These are phyloP conservation scores for Hemithea aestivaria DNA, from an alignment of 2,888 invertebrate genomes.

Conservation along the genomic window DNA sequence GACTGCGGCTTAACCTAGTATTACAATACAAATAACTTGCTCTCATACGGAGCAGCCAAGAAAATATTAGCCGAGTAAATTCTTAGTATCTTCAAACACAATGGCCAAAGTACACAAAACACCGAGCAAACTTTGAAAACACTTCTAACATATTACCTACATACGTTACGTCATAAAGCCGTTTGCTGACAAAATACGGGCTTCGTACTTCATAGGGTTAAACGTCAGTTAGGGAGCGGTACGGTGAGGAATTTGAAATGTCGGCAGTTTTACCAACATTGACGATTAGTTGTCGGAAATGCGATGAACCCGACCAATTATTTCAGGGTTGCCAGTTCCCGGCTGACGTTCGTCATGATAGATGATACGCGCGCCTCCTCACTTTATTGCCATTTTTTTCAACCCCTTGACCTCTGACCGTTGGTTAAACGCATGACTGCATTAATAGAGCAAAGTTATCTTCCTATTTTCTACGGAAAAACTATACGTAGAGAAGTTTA, in stretches of 20 bases:
- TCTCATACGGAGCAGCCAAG: conserved; percentile 3
- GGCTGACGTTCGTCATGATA: conserved; percentile 47
- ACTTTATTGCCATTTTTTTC: conserved; percentile 50
- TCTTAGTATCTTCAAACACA: conserved; percentile 15
- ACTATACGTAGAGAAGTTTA: too few relatives aligned
- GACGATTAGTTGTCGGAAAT: conserved; percentile 37
- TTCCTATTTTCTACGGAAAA: too few relatives aligned
- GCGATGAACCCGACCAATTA: conserved; percentile 47
- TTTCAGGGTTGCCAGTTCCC: conserved; percentile 40
- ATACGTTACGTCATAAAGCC: conserved; percentile 19
- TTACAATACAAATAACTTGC: conserved; percentile 14
- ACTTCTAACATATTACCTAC: conserved; percentile 22
- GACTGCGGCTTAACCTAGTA: conserved; percentile 11
- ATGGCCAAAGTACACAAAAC: conserved; percentile 12
- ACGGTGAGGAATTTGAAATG: conserved; percentile 14
- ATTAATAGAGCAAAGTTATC: conserved; percentile 30
- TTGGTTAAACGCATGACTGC: conserved; percentile 31
- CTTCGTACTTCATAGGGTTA: conserved; percentile 11
- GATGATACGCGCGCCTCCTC: conserved; percentile 43
- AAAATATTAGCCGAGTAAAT: conserved; percentile 11
- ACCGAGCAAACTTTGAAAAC: conserved; percentile 21
- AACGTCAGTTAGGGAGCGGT: conserved; percentile 7
- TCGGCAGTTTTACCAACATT: conserved; percentile 15
- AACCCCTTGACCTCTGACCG: conserved; percentile 32
- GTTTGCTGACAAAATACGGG: conserved; percentile 20